Conservation (phyloP, 2,797 vertebrate genomes). For the Macropodus opercularis region DNA sequence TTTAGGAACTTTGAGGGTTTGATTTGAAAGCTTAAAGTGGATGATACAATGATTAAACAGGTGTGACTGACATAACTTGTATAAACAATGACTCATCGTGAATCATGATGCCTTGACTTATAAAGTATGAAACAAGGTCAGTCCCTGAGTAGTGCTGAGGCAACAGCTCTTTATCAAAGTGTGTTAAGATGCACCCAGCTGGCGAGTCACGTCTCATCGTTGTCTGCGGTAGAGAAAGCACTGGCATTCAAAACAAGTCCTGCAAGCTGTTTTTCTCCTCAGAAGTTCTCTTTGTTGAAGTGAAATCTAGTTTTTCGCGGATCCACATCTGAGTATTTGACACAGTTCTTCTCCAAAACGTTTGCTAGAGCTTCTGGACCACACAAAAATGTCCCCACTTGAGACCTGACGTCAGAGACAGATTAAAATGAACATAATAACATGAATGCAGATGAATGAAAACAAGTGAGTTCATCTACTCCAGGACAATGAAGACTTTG, state of each 20-base stretch:
- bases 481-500: background rate
- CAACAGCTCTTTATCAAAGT: background rate
- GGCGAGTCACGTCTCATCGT: background rate
- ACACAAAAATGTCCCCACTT: slow-evolving; percentile 90
- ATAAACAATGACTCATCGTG: background rate
- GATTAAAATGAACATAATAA: background rate
- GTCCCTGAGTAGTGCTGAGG: slow-evolving; percentile 19
- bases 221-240: background rate
- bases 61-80: too few relatives aligned
- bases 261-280: slow-evolving; percentile 36
- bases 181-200: slow-evolving; percentile 7
- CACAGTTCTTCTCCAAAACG: slow-evolving; percentile 84
- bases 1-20: background rate
- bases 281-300: slow-evolving; percentile 96
- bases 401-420: slow-evolving; percentile 77
- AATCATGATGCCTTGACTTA: background rate
- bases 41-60: background rate
- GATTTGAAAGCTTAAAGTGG: background rate
- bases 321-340: slow-evolving; percentile 88
- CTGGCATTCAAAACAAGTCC: slow-evolving; percentile 1
- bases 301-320: slow-evolving; percentile 92
- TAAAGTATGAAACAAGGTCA: background rate
- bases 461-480: too few relatives aligned
- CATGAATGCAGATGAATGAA: background rate
- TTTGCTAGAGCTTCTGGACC: slow-evolving; percentile 83